Conservation (phyloP, 2,888 invertebrate genomes). For the Hemicrepidius hirtus region DNA sequence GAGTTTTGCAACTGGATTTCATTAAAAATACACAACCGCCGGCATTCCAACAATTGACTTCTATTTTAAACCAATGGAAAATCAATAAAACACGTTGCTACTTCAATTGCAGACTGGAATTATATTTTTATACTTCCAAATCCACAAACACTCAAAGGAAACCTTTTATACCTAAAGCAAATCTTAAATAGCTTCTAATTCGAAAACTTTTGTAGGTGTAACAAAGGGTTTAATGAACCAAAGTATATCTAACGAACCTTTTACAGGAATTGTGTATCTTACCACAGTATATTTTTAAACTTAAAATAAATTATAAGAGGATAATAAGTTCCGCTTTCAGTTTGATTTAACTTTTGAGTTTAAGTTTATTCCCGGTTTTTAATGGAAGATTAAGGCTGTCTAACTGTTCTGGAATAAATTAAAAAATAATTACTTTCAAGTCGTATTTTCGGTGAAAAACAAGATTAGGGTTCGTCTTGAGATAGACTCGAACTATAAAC, state of each 20-base stretch:
- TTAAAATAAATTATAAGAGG: background rate
- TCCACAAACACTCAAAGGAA: background rate
- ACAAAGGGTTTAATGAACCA: background rate
- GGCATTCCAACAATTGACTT: slow-evolving; percentile 30
- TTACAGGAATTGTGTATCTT: background rate
- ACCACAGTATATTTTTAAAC: background rate
- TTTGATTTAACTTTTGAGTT: slow-evolving; percentile 14
- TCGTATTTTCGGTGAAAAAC: too few species aligned
- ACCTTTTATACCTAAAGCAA: too few species aligned
- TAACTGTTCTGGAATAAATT: background rate
- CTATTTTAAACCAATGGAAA: slow-evolving; percentile 23
- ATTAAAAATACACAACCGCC: slow-evolving; percentile 33
- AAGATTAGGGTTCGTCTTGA: too few species aligned
- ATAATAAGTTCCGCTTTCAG: slow-evolving; percentile 1
- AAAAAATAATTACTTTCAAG: background rate
- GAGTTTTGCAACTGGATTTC: slow-evolving; percentile 21
- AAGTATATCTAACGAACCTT: background rate
- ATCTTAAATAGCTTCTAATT: too few species aligned
- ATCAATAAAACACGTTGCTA: slow-evolving; percentile 17
- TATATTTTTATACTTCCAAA: background rate
- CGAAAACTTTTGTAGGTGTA: background rate
- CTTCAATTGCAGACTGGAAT: slow-evolving; percentile 3
- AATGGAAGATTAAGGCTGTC: background rate
- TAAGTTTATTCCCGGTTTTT: background rate
- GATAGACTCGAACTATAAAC: too few species aligned